Evolutionary conservation across 2,113 vertebrate species (phyloP), one percentile per base, ranked within the genome.

Genomic region (Anhinga rufa): DNA sequence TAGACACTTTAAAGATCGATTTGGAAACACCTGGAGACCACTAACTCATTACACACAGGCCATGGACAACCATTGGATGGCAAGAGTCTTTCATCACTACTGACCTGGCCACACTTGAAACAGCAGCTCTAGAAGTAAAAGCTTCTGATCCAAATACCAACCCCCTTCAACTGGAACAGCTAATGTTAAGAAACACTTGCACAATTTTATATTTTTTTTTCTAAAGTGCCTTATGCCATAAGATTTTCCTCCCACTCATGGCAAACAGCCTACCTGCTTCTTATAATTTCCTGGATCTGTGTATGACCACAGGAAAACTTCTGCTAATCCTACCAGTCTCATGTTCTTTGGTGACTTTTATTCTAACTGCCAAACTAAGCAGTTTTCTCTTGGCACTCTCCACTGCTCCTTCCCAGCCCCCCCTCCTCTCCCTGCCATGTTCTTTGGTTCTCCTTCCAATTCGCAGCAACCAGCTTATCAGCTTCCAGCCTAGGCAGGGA

Each of bases 241-340:
- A 96, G 88, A 94, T 94, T 97, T 97, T 97, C 97, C 96, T 97
- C 95, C 95, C 88, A 94, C 93, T 95, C 95, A 95, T 91, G 91
- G 97, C 91, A 96, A 86, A 86, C 71, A 93, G 95, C 96, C 95
- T 97, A 95, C 97, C 96, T 96, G 92, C 96, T 97, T 96, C 96
- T 96, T 96, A 94, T 92, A 95, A 96, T 97, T 97, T 97, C 96
- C 96, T 96, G 96, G 95, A 95, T 93, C 91, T 91, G 88, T 94
- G 90, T 54, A 89, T 26, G 64, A 96, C 97, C 96, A 91, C 95
- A 97, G 97, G 95, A 97, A 97, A 97, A 96, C 92, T 94, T 95
- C 95, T 95, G 91, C 97, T 97, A 97, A 97, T 96, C 94, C 96
- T 96, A 88, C 95, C 88, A 96, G 95, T 94, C 93, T 97, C 91